These are phyloP conservation scores for Hemichromis elongatus DNA, from an alignment of 2,113 vertebrate genomes.

Conservation along the genomic window DNA sequence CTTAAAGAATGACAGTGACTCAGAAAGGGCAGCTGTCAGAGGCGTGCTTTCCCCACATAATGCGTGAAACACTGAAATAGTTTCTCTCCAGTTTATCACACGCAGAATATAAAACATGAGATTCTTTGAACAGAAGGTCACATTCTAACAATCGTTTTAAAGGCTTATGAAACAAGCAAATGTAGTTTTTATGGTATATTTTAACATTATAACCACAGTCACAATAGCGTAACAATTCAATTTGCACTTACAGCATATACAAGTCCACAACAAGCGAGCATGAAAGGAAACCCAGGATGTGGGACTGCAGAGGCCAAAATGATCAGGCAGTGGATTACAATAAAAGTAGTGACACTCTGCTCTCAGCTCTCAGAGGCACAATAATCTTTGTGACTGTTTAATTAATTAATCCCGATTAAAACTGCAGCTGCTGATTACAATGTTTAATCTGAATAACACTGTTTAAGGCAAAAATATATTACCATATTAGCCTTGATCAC, in stretches of 20 bases:
- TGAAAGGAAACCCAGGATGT: not conserved
- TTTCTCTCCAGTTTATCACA: not conserved
- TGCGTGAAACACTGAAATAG: not conserved
- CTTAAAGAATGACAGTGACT: constrained; percentile 50
- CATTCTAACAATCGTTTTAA: not conserved
- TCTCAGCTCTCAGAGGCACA: not conserved
- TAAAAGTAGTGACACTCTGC: not conserved
- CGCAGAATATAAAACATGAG: not conserved
- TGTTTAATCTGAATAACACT: not conserved
- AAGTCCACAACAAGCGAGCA: not conserved
- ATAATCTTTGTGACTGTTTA: not conserved
- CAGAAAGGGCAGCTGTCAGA: constrained; percentile 37
- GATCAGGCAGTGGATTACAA: not conserved
- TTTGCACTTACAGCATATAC: not conserved
- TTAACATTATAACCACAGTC: not conserved
- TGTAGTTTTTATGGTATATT: not conserved
- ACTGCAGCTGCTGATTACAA: not conserved
- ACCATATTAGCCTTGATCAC: not conserved
- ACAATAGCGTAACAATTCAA: not conserved
- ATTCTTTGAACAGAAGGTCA: not conserved
- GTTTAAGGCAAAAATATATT: not conserved
- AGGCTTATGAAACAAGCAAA: not conserved
- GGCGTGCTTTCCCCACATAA: constrained; percentile 19
- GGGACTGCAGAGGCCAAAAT: not conserved
- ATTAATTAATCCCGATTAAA: not conserved